Conservation (phyloP, 2,888 invertebrate genomes). For the Synanthedon vespiformis region DNA sequence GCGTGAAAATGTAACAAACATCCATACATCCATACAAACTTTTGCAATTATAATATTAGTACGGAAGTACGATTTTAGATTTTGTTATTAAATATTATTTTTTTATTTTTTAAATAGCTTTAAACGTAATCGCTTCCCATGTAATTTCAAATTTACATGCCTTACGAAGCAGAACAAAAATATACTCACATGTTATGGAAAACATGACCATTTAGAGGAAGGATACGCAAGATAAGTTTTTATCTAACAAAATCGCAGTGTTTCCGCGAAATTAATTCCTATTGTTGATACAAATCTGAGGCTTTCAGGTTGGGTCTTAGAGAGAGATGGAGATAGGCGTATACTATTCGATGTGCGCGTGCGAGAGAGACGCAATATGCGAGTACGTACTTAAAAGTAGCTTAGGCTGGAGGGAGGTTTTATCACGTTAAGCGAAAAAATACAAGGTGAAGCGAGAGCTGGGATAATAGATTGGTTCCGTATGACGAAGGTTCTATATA, state of each 20-base stretch:
- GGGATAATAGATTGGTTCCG: background rate
- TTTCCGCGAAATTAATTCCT: background rate
- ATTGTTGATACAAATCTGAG: background rate
- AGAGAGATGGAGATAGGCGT: background rate
- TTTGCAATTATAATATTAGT: too few relatives aligned
- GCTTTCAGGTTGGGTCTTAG: background rate
- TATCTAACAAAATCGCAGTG: background rate
- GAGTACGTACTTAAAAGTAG: conserved; percentile 16
- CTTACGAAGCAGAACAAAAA: background rate
- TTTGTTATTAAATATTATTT: too few relatives aligned
- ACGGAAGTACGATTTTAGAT: too few relatives aligned
- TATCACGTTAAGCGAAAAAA: conserved; percentile 20
- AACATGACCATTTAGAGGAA: background rate
- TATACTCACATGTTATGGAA: background rate
- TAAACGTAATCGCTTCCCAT: too few relatives aligned
- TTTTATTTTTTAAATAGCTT: too few relatives aligned
- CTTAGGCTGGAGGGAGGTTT: conserved; percentile 14
- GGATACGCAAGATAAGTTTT: too few relatives aligned
- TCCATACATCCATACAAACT: too few relatives aligned
- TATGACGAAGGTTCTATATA: background rate
- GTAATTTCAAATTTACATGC: too few relatives aligned
- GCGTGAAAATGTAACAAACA: too few relatives aligned
- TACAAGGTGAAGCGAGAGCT: background rate
- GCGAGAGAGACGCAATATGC: conserved; percentile 7
- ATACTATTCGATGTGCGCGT: background rate